These are phyloP conservation scores for Myiozetetes cayanensis DNA, from an alignment of 2,113 vertebrate species.

Conservation along the genomic window DNA sequence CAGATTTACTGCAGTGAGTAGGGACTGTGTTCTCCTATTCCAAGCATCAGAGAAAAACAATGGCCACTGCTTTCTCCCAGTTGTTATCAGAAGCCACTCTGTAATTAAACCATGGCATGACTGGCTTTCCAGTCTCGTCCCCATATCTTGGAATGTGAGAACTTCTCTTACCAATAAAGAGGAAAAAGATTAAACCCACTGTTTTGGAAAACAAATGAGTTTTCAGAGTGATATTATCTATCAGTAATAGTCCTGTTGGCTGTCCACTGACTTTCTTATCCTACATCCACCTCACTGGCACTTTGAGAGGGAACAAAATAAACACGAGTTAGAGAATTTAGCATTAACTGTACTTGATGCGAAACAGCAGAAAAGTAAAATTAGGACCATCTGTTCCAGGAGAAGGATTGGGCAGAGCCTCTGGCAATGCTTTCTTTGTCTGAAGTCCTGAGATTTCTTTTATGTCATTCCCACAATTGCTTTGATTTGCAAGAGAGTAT, in stretches of 20 bases:
- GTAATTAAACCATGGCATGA: fast-evolving
- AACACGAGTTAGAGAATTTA: background rate
- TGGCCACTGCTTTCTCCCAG: background rate
- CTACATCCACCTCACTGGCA: background rate
- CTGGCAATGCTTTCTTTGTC: background rate
- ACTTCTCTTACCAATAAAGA: background rate
- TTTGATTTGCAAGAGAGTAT: background rate
- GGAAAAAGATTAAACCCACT: background rate
- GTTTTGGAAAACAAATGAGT: background rate
- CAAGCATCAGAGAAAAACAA: background rate
- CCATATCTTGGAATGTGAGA: background rate
- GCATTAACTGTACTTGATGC: background rate
- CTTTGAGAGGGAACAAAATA: background rate
- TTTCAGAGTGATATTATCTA: background rate
- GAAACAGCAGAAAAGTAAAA: background rate
- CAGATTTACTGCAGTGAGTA: background rate
- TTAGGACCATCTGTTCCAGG: background rate
- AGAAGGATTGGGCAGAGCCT: background rate
- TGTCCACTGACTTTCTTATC: background rate
- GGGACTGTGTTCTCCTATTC: background rate
- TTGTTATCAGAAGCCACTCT: background rate
- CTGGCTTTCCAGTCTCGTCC: background rate
- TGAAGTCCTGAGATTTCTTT: background rate
- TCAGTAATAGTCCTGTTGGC: background rate
- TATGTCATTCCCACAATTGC: background rate